Evolutionary conservation across 2,797 vertebrate genomes (phyloP), one percentile per base, ranked within the genome.

Genomic region (Lophius americanus): DNA sequence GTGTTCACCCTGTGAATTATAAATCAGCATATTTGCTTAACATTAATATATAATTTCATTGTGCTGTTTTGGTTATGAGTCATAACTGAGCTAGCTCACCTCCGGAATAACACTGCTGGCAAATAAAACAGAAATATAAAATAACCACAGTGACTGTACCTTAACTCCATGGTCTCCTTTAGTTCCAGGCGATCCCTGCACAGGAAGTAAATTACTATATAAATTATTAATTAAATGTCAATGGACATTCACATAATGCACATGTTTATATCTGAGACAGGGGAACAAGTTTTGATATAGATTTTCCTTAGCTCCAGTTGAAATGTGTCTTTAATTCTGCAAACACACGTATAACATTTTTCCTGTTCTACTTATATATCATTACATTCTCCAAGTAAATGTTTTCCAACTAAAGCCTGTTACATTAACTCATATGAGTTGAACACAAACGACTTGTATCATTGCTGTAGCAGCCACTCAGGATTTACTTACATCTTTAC

Each of bases 401-500:
- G 23, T 23, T 23, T 23, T 23, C 23, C 23, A 23, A 23, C 23
- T 23, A 23, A 23, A 1, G 1, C 23, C 23, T 23, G 1, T 2
- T 23, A 23, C 23, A 23, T 4, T 4, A 44, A 11, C 5, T 44
- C 9, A 44, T 44, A 9, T 11, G 12, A 11, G 4, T 44, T 10
- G 10, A 1, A 44, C 11, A 44, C 6, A 52, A 68, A 57, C 38
- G 52, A 56, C 32, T 66, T 60, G 48, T 35, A 38, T 68, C 37
- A 60, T 76, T 64, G 32, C 76, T 71, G 60, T 74, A 75, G 80
- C 76, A 82, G 71, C 83, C 75, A 78, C 83, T 83, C 76, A 82
- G 60, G 90, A 93, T 93, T 93, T 96, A 96, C 96, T 97, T 96
- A 97, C 96, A 94, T 96, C 96, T 95, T 96, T 95, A 96, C 95